Conservation (phyloP, 2,888 invertebrate species). For the Meiosimyza decipiens region DNA sequence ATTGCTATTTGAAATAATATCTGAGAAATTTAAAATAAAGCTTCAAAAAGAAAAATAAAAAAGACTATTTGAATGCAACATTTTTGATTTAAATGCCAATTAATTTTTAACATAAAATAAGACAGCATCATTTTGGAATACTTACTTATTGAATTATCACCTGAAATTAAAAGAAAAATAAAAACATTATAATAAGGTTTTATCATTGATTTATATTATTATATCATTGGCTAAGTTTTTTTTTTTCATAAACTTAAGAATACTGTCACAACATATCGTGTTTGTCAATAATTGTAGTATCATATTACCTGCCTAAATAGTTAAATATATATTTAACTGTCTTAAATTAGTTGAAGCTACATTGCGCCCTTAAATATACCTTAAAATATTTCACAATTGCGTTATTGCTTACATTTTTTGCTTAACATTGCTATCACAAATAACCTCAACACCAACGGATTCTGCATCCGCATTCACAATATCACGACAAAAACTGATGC, state of each 20-base stretch:
- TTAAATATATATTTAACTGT: too few species aligned
- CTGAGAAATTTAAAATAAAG: too few species aligned
- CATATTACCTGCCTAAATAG: too few species aligned
- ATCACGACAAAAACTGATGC: slow-evolving; percentile 29
- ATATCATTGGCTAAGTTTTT: too few species aligned
- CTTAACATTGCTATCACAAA: slow-evolving; percentile 27
- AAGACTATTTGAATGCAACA: slow-evolving; percentile 55
- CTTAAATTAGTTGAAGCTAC: background rate
- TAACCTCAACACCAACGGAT: slow-evolving; percentile 29
- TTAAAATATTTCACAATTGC: background rate
- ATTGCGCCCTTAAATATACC: slow-evolving; percentile 5
- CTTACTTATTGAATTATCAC: slow-evolving; percentile 66
- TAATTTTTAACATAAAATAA: slow-evolving; percentile 43
- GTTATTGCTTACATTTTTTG: background rate
- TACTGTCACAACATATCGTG: too few species aligned
- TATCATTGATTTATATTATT: background rate
- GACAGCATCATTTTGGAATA: slow-evolving; percentile 40
- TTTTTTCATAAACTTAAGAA: too few species aligned
- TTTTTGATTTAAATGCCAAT: slow-evolving; percentile 53
- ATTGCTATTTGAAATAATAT: too few species aligned
- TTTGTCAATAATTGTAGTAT: too few species aligned
- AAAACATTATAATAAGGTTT: background rate
- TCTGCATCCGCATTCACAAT: slow-evolving; percentile 10
- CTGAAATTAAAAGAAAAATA: slow-evolving; percentile 50
- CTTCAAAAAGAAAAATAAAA: background rate